These are phyloP conservation scores for Smutsia gigantea DNA, from an alignment of 2,797 vertebrate species.

Conservation along the genomic window DNA sequence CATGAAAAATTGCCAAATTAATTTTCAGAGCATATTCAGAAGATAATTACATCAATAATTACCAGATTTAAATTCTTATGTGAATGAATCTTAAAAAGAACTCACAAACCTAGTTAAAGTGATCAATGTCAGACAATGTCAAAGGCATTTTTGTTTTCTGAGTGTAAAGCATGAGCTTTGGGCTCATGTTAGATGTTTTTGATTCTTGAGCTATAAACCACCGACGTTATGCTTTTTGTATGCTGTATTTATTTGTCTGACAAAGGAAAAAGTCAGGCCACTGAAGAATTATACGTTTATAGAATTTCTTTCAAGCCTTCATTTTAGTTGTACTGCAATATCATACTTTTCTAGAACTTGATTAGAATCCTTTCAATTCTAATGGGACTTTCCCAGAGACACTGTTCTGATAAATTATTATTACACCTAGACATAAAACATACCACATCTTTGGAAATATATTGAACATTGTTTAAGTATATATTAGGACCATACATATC, in stretches of 20 bases:
- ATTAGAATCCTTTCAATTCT: slow-evolving; percentile 81
- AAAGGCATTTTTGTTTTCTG: slow-evolving; percentile 31
- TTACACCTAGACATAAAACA: slow-evolving; percentile 75
- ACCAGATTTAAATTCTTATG: neutral
- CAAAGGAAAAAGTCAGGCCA: slow-evolving; percentile 25
- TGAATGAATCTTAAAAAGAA: slow-evolving; percentile 3
- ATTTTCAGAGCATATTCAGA: neutral
- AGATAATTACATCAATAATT: neutral
- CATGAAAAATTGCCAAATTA: neutral
- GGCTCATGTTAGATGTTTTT: neutral
- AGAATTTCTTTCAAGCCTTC: slow-evolving; percentile 65
- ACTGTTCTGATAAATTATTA: slow-evolving; percentile 74
- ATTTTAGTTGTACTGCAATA: slow-evolving; percentile 60
- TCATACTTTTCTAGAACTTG: slow-evolving; percentile 79
- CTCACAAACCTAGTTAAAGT: neutral
- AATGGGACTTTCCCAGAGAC: slow-evolving; percentile 66
- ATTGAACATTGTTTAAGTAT: slow-evolving; percentile 61
- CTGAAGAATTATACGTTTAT: slow-evolving; percentile 72
- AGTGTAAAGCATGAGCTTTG: slow-evolving; percentile 26
- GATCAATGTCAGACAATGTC: slow-evolving; percentile 40
- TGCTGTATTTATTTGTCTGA: slow-evolving; percentile 73
- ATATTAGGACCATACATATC: slow-evolving; percentile 71
- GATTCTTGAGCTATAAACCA: slow-evolving; percentile 52
- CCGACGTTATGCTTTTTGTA: slow-evolving; percentile 12
- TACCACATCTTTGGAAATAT: slow-evolving; percentile 54